Evolutionary conservation across 2,113 vertebrate genomes (phyloP).

Genomic region (Xiphophorus maculatus): DNA sequence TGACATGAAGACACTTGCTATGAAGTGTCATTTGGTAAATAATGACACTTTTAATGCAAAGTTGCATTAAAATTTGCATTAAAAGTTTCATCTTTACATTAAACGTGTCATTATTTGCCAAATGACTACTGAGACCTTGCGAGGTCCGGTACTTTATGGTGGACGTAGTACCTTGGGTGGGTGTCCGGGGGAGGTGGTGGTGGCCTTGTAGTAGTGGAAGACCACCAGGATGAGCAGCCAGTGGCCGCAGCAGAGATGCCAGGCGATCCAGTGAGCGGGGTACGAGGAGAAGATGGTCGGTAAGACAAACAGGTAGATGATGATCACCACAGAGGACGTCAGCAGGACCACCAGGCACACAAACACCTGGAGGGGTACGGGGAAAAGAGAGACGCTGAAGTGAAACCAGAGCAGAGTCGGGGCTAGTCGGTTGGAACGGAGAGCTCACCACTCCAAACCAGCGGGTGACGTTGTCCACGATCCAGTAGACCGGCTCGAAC

Average conservation of each 20-base stretch:
- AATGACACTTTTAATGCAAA: too few species aligned
- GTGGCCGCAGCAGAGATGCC: conserved; percentile 93
- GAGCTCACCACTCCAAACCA: conserved; percentile 96
- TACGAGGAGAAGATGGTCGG: conserved; percentile 90
- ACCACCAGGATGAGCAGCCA: conserved; percentile 95
- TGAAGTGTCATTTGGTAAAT: too few species aligned
- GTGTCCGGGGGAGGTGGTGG: conserved; percentile 88
- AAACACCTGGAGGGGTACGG: conserved; percentile 84
- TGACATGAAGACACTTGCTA: too few species aligned
- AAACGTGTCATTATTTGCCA: too few species aligned
- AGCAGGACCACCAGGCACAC: conserved; percentile 89
- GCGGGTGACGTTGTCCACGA: conserved; percentile 93
- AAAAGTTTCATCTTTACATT: too few species aligned
- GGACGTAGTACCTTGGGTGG: conserved; percentile 86
- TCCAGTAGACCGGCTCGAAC: conserved; percentile 96
- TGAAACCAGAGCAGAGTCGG: neutral
- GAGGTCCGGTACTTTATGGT: neutral
- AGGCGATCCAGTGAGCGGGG: conserved; percentile 82
- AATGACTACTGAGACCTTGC: neutral
- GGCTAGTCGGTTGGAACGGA: neutral
- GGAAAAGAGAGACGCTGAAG: too few species aligned
- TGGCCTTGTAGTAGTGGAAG: conserved; percentile 98
- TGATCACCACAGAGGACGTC: conserved; percentile 89
- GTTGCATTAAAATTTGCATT: too few species aligned
- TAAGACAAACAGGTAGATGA: conserved; percentile 91